Conservation (phyloP, 2,113 vertebrate genomes). For the Sula dactylatra region DNA sequence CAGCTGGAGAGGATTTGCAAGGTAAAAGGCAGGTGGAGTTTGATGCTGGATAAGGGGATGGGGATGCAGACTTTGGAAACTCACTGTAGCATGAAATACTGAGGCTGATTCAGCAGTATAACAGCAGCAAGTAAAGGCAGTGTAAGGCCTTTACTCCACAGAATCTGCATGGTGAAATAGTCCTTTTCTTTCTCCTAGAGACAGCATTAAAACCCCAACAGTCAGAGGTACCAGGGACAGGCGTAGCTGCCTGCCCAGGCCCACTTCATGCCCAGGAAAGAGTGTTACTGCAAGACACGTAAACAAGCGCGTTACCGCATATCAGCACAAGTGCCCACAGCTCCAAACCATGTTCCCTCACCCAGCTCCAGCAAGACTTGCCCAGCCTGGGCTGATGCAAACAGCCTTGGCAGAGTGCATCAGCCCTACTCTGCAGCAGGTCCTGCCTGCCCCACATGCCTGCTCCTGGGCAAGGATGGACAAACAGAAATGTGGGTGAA, state of each 20-base stretch:
- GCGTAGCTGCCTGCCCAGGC: background rate
- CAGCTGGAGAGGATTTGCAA: background rate
- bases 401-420: background rate
- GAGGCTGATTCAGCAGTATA: background rate
- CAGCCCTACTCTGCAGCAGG: background rate
- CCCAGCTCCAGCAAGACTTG: background rate
- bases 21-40: background rate
- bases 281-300: background rate
- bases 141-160: background rate
- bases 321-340: background rate
- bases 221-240: background rate
- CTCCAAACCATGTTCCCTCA: background rate
- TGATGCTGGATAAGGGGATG: background rate
- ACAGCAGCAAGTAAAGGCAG: background rate
- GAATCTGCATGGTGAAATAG: background rate
- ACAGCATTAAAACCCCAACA: background rate
- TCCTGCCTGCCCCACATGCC: rapidly evolving
- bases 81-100: background rate
- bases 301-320: background rate
- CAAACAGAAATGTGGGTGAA: background rate
- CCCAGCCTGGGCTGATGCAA: background rate
- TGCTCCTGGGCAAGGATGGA: background rate
- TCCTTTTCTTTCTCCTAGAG: background rate
- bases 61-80: background rate
- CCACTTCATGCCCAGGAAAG: background rate